These are phyloP conservation scores for Globia sparganii DNA, from an alignment of 2,888 invertebrate species.

Conservation along the genomic window DNA sequence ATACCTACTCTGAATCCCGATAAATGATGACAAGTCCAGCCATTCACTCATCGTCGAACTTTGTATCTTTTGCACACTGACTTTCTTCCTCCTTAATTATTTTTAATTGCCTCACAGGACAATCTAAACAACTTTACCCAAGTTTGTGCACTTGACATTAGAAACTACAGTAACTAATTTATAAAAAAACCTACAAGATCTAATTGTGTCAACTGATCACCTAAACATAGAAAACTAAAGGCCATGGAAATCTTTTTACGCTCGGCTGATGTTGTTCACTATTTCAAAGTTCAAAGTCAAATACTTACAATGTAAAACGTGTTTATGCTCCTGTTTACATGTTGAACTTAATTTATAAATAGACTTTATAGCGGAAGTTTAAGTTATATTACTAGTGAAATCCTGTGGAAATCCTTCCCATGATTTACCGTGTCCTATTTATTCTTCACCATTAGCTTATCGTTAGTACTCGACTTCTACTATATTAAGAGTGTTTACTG, in stretches of 20 bases:
- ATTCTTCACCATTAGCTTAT: not conserved
- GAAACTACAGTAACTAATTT: not conserved
- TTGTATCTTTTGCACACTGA: not conserved
- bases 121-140: not conserved
- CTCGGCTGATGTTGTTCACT: constrained; percentile 37
- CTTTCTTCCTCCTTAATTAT: not conserved
- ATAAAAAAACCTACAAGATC: constrained; percentile 38
- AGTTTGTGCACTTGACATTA: constrained; percentile 22
- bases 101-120: not conserved
- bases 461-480: not conserved
- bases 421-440: constrained; percentile 10
- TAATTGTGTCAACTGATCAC: constrained; percentile 50
- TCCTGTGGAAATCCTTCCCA: constrained; percentile 28
- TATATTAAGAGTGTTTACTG: not conserved
- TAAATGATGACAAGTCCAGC: not conserved
- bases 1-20: constrained; percentile 10
- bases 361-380: constrained; percentile 55
- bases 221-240: constrained; percentile 52
- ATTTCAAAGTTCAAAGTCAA: constrained; percentile 56
- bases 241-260: constrained; percentile 57
- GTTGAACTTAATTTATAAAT: constrained; percentile 46
- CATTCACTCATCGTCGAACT: not conserved
- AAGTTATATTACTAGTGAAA: constrained; percentile 33
- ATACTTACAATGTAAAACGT: constrained; percentile 54
- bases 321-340: constrained; percentile 46